Conservation (phyloP, 2,113 vertebrate species). For the Phrynosoma platyrhinos region DNA sequence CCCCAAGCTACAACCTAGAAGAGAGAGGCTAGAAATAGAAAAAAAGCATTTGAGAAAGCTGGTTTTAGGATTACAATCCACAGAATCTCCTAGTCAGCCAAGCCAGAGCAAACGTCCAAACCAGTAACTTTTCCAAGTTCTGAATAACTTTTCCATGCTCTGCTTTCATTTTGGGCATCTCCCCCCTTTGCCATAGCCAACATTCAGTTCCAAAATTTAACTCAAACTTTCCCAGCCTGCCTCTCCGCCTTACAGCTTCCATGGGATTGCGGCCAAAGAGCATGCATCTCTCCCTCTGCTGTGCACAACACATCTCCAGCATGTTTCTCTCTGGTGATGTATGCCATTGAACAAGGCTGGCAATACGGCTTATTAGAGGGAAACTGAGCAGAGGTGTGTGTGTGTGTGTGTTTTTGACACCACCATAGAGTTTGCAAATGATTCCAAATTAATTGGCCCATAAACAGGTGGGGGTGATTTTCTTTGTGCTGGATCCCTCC, state of each 20-base stretch:
- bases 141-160: neutral
- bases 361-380: neutral
- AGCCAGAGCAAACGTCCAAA: too few relatives aligned
- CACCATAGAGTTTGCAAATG: neutral
- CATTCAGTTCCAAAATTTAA: neutral
- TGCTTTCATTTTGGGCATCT: neutral
- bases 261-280: neutral
- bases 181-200: neutral
- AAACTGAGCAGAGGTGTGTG: neutral
- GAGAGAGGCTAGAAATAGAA: too few relatives aligned
- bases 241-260: neutral
- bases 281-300: neutral
- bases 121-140: too few relatives aligned
- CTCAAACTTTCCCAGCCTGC: neutral
- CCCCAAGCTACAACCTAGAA: too few relatives aligned
- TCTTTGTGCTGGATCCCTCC: conserved; percentile 1
- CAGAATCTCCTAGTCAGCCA: too few relatives aligned
- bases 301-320: neutral
- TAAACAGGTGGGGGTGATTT: neutral
- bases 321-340: neutral
- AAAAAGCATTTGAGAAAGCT: too few relatives aligned
- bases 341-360: neutral
- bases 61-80: too few relatives aligned
- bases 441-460: neutral
- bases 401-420: too few relatives aligned